Evolutionary conservation across 2,797 vertebrate genomes (phyloP), one percentile per base, ranked within the genome.

Genomic region (Spondyliosoma cantharus): DNA sequence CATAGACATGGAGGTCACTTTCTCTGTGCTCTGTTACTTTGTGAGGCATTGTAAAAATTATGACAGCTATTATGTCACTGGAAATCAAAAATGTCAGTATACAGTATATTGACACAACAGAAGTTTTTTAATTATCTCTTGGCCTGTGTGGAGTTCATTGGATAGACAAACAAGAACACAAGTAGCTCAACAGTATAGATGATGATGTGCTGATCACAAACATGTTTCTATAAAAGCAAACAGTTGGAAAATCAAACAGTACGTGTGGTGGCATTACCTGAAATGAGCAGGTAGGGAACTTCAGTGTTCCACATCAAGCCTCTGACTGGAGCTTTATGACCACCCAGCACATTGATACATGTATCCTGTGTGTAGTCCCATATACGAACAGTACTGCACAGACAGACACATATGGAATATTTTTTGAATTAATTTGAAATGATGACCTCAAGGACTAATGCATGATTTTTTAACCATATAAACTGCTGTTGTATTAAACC

Each of bases 321-420:
- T 81, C 98, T 94, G 50, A 99, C 98, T 0, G 98, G 98, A 67
- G 97, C 96, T 11, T 94, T 96, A 74, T 99, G 98, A 42, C 98
- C 97, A 61, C 94, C 96, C 64, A 99, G 95, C 67, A 98, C 93
- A 71, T 94, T 98, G 91, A 98, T 97, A 70, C 98, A 99, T 4
- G 97, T 94, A 43, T 98, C 98, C 85, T 99, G 96, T 45, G 98
- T 99, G 82, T 99, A 99, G 91, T 98, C 97, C 98, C 98, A 99
- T 85, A 99, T 96, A 61, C 97, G 95, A 67, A 99, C 96, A 42
- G 97, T 97, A 37, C 98, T 99, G 91, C 58, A 90, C 9, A 69
- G 4, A 74, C 56, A 77, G 14, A 69, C 42, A 85, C 5, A 83
- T 46, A 68, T 1, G 43, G 16, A 13, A 43, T 52, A 49, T 11